A percentile compares a stretch with the other conserved stretches of the same genome.
phyloP scores from a whole-genome alignment of 2,888 invertebrate species.

The Drosophila koepferae region DNA sequence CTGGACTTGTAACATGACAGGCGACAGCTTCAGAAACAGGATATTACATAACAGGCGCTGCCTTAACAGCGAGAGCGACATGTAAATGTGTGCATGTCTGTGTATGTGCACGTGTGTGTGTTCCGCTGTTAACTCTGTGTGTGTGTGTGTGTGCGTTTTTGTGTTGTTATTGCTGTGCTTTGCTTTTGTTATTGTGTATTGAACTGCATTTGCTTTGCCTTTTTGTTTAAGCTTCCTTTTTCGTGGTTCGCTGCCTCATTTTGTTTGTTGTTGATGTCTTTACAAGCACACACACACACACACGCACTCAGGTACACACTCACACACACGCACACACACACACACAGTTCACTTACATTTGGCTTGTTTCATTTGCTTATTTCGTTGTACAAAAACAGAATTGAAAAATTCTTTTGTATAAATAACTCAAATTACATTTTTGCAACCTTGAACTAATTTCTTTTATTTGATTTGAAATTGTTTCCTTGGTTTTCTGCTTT shows the following conservation, averaged over 20 bases:
- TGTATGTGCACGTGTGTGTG: conserved; percentile 6
- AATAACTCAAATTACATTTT: conserved; percentile 55
- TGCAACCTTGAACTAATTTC: conserved; percentile 65
- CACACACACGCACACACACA: not conserved
- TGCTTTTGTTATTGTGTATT: conserved; percentile 47
- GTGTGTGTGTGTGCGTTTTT: conserved; percentile 18
- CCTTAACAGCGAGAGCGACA: conserved; percentile 52
- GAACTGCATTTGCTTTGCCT: conserved; percentile 48
- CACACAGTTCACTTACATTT: conserved; percentile 44
- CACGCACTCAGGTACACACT: not conserved
- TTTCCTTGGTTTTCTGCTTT: conserved; percentile 7
- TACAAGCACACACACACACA: conserved; percentile 24
- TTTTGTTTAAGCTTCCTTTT: conserved; percentile 36
- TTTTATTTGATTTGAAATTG: conserved; percentile 20
- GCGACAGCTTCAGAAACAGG: conserved; percentile 77
- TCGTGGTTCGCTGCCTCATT: conserved; percentile 21
- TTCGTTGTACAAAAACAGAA: conserved; percentile 39
- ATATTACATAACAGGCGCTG: conserved; percentile 79
- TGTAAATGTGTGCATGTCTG: conserved; percentile 46
- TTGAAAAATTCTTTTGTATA: conserved; percentile 32
- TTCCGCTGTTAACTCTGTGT: not conserved
- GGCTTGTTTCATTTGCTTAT: conserved; percentile 34
- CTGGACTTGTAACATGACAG: conserved; percentile 74
- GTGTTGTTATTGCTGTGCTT: conserved; percentile 34
- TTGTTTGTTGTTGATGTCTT: conserved; percentile 34